Evolutionary conservation across 1,140 invertebrate genomes (phyloP), one percentile per base, ranked within the genome.

Genomic region (Drosophila elegans): DNA sequence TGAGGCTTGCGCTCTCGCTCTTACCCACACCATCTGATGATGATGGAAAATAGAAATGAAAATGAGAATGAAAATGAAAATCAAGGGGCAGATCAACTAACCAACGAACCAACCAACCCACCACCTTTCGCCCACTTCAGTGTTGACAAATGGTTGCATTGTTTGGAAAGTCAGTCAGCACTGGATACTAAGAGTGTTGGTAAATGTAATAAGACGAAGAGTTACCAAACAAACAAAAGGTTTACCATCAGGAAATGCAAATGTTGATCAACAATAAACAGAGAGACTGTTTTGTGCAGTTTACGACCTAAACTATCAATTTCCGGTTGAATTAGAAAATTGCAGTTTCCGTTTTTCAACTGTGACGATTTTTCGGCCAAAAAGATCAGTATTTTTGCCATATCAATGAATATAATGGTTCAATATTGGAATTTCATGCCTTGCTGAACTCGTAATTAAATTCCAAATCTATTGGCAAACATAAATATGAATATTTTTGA

Each of bases 1-100:
- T 69, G 64, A 71, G 21, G 67, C 67, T 32, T 68, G 64, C 32
- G 34, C 48, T 41, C 55, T 57, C 55, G 44, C 32, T 36, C 51
- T 52, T 10, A 12, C n/a, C 4, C 5, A 34, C 48, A 6, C 36
- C 13, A 29, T 38, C 36, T n/a, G 51, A 16, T 36, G 12, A 21
- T 45, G 54, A 62, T 62, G 63, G 25, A 66, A 57, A 66, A 66
- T 68, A 34, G 46, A 64, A 46, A 62, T 45, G 48, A 46, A 76
- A 63, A 59, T 34, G 29, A 32, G 6, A 32, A 32, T 32, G 34
- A 38, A 68, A 64, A 66, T 52, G 61, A 71, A 69, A 67, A 67
- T 67, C 62, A 68, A 69, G 41, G 41, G 69, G 36, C 21, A 48
- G 29, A 41, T 52, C 49, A 13, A 9, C 29, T 13, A 48, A 10